Percentiles rank a stretch among this genome's conserved stretches.
Evolutionary conservation across 2,113 vertebrate genomes (phyloP).

Genomic region (Thinocorus orbignyianus): DNA sequence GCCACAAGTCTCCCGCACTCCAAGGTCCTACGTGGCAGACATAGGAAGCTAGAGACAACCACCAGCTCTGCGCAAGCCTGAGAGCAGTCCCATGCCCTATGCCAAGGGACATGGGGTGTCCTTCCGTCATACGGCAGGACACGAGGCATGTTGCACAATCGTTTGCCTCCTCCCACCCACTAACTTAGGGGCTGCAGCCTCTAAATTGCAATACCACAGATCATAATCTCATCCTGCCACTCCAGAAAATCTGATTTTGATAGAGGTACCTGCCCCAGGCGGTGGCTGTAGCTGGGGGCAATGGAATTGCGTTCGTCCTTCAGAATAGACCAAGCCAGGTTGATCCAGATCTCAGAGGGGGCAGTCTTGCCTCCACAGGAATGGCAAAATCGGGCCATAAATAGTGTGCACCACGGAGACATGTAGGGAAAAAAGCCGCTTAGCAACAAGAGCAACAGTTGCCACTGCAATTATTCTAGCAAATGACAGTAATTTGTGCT

Average conservation of each 20-base stretch:
- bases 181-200: neutral
- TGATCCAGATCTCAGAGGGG: neutral
- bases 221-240: neutral
- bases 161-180: neutral
- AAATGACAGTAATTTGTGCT: conserved; percentile 49
- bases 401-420: neutral
- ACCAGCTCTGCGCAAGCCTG: neutral
- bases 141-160: accelerated
- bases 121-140: neutral
- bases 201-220: neutral
- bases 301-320: neutral
- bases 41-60: neutral
- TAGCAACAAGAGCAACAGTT: conserved; percentile 51
- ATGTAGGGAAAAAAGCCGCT: neutral
- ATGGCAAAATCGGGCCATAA: conserved; percentile 17
- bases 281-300: neutral
- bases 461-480: conserved; percentile 47
- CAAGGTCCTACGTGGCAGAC: accelerated
- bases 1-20: neutral
- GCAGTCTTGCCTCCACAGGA: neutral
- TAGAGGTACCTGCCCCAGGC: neutral
- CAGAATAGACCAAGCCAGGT: neutral
- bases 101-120: neutral
- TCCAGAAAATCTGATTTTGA: neutral
- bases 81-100: neutral